These are phyloP conservation scores for Triplophysa siluroides DNA, from an alignment of 2,113 vertebrate species.

Conservation along the genomic window DNA sequence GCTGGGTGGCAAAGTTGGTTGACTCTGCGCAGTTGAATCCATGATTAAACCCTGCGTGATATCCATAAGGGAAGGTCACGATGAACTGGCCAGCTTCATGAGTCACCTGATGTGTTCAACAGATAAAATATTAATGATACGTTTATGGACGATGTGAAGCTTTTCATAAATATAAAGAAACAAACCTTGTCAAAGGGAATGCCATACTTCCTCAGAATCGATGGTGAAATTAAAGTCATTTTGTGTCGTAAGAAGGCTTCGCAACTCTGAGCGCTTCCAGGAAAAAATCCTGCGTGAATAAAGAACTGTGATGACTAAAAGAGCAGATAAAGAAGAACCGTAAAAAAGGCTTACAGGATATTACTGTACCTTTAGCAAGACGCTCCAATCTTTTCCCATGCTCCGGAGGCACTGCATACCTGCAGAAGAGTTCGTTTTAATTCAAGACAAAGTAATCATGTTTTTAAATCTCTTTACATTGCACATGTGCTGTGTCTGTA, in stretches of 20 bases:
- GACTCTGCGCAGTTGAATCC: conserved; percentile 99
- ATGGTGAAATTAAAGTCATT: conserved; percentile 97
- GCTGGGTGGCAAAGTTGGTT: conserved; percentile 93
- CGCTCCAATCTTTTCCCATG: conserved; percentile 92
- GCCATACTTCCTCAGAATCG: conserved; percentile 93
- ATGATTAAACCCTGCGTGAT: conserved; percentile 98
- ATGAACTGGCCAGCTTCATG: conserved; percentile 97
- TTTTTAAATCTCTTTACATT: not conserved
- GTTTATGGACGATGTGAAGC: not conserved
- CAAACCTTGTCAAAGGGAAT: conserved; percentile 95
- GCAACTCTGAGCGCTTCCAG: conserved; percentile 95
- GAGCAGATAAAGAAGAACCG: not conserved
- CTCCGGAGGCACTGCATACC: conserved; percentile 95
- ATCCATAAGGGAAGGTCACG: conserved; percentile 93
- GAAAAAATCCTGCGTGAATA: conserved; percentile 88
- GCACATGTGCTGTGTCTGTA: conserved; percentile 60
- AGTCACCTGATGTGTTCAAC: conserved; percentile 77
- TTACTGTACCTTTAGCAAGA: conserved; percentile 87
- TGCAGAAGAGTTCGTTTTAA: conserved; percentile 53
- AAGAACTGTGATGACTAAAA: not conserved
- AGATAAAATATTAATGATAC: not conserved
- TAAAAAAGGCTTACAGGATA: not conserved
- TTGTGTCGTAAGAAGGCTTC: conserved; percentile 97
- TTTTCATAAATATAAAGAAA: not conserved
- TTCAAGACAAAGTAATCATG: not conserved